Evolutionary conservation across 2,797 vertebrate genomes (phyloP).

Genomic region (Hoplostethus atlanticus): DNA sequence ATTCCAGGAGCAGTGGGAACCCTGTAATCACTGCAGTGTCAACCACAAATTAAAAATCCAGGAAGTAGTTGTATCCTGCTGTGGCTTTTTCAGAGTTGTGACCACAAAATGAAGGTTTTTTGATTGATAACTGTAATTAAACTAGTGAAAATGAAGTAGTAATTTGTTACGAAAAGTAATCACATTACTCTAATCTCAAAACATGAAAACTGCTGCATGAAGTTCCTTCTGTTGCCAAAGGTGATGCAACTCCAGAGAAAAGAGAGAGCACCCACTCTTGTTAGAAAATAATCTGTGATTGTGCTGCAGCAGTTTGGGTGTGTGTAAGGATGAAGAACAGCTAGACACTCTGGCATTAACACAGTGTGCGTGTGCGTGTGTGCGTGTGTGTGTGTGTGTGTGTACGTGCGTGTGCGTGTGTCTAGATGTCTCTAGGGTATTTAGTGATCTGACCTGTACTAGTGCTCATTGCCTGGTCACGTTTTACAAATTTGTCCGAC

Average conservation of each 20-base stretch:
- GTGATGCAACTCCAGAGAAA: not conserved
- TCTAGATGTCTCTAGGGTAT: conserved; percentile 9
- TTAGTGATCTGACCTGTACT: conserved; percentile 43
- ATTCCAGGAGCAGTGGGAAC: too few species aligned
- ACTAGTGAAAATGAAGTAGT: too few species aligned
- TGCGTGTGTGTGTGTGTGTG: conserved; percentile 1
- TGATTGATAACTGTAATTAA: too few species aligned
- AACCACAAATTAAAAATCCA: too few species aligned
- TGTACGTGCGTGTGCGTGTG: conserved; percentile 3
- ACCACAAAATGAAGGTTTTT: too few species aligned
- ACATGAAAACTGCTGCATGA: too few species aligned
- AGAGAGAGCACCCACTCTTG: not conserved
- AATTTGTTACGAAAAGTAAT: too few species aligned
- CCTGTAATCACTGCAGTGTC: too few species aligned
- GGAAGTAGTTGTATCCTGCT: too few species aligned
- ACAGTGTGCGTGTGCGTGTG: not conserved
- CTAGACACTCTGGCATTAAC: conserved; percentile 2
- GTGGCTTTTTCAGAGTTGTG: too few species aligned
- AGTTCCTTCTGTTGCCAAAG: too few species aligned
- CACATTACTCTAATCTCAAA: too few species aligned
- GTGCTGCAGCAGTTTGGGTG: not conserved
- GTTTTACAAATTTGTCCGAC: conserved; percentile 2
- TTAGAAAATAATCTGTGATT: not conserved
- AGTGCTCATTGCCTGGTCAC: conserved; percentile 25
- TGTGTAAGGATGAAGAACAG: not conserved